Conservation (phyloP, 1,140 invertebrate species). For the Ephestia elutella region DNA sequence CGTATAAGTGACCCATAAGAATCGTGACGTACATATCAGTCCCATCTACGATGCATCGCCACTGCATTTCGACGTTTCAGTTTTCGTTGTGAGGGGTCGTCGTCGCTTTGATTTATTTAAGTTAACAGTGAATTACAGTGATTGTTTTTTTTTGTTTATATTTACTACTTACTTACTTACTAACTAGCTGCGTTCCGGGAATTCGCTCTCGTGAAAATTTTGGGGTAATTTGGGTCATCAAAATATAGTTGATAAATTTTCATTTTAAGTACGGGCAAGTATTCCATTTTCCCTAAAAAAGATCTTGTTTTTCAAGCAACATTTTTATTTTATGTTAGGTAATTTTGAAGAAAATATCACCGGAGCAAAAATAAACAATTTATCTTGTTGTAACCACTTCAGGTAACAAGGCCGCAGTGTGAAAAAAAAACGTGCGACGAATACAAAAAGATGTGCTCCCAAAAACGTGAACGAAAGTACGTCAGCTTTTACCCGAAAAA, state of each 20-base stretch:
- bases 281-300: too few relatives aligned
- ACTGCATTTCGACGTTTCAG: constrained; percentile 28
- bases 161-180: too few relatives aligned
- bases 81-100: constrained; percentile 25
- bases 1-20: constrained; percentile 39
- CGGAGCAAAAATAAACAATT: constrained; percentile 1
- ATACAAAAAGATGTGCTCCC: constrained; percentile 18
- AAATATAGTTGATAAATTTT: too few relatives aligned
- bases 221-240: too few relatives aligned
- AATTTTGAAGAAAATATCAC: neutral
- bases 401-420: constrained; percentile 13
- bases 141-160: neutral
- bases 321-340: neutral
- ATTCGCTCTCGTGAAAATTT: too few relatives aligned
- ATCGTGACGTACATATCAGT: constrained; percentile 28
- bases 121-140: neutral
- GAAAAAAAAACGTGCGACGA: constrained; percentile 15
- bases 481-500: constrained; percentile 19
- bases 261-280: too few relatives aligned
- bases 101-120: constrained; percentile 12
- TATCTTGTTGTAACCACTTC: constrained; percentile 13
- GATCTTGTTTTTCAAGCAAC: too few relatives aligned
- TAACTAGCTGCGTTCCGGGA: too few relatives aligned
- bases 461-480: constrained; percentile 14
- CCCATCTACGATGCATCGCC: constrained; percentile 24